phyloP scores from a whole-genome alignment of 2,797 vertebrate species.

The Anabacerthia variegaticeps region DNA sequence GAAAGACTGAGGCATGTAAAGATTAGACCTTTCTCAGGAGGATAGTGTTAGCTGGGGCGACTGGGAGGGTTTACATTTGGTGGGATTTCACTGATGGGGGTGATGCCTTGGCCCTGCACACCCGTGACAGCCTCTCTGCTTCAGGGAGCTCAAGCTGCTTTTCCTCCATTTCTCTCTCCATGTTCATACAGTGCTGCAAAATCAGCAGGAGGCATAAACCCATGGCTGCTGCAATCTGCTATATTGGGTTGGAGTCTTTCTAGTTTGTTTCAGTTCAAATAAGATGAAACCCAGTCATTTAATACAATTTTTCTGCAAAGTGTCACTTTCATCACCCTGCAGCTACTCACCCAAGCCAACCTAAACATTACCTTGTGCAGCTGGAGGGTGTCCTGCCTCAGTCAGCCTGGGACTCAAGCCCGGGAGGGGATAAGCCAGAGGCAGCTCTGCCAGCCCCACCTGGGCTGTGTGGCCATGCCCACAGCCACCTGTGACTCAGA shows the following conservation, averaged over 20 bases:
- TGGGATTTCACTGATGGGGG: not conserved
- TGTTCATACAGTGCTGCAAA: accelerated
- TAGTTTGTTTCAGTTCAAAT: not conserved
- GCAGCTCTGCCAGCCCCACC: not conserved
- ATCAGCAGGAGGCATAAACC: not conserved
- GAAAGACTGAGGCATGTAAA: not conserved
- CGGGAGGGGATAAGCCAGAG: too few species aligned
- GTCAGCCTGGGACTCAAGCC: accelerated
- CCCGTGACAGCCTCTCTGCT: accelerated
- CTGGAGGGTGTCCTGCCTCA: accelerated
- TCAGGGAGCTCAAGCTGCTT: not conserved
- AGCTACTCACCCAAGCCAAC: not conserved
- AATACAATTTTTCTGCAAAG: not conserved
- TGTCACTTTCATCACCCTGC: not conserved
- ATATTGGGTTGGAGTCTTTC: accelerated
- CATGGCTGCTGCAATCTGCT: not conserved
- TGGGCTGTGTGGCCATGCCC: accelerated
- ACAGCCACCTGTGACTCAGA: not conserved
- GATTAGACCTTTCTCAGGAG: slow-evolving; percentile 43
- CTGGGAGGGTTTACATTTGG: not conserved
- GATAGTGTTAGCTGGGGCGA: not conserved
- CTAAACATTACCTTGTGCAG: not conserved
- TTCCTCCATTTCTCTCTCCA: not conserved
- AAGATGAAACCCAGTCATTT: not conserved
- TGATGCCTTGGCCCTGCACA: not conserved